Conservation (phyloP, 2,113 vertebrate genomes). For the Anhinga rufa region DNA sequence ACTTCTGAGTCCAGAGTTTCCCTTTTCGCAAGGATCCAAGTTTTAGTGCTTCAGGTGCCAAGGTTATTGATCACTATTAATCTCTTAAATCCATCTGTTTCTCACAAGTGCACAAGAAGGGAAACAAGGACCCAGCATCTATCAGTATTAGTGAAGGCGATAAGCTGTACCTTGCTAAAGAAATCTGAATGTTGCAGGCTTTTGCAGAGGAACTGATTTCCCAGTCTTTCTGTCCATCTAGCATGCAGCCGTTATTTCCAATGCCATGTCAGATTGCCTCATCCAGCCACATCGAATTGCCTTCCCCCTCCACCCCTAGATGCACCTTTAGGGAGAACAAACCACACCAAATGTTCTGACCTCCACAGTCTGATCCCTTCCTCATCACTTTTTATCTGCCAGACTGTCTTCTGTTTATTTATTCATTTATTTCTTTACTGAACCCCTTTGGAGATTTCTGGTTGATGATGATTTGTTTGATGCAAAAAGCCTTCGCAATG, state of each 20-base stretch:
- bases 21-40: not conserved
- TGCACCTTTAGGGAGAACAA: not conserved
- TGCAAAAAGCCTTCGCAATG: not conserved
- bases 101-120: not conserved
- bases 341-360: not conserved
- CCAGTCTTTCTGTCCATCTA: not conserved
- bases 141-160: not conserved
- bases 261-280: fast-evolving
- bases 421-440: not conserved
- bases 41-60: not conserved
- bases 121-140: not conserved
- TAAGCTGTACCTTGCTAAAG: not conserved
- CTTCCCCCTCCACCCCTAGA: not conserved
- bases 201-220: not conserved
- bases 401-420: not conserved
- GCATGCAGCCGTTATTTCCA: not conserved
- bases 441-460: not conserved
- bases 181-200: not conserved
- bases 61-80: not conserved
- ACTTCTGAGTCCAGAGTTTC: not conserved
- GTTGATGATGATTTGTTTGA: not conserved
- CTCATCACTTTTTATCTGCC: not conserved
- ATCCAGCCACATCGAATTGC: not conserved
- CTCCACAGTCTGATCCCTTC: not conserved
- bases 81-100: not conserved